Evolutionary conservation across 2,797 vertebrate genomes (phyloP).

Genomic region (Nannoperca obscura): DNA sequence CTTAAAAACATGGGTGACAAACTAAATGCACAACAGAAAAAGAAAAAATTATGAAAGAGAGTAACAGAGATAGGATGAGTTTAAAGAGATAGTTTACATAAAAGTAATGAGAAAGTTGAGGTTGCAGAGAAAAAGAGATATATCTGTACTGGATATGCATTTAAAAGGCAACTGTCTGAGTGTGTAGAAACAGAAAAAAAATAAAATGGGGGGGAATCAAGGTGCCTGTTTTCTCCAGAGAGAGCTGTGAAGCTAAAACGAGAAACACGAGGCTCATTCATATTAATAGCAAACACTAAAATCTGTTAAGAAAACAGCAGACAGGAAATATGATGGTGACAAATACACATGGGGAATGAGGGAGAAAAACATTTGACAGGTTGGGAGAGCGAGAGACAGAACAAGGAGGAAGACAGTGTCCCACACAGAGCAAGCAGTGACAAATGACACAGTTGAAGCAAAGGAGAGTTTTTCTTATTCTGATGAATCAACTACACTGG

Average conservation of each 20-base stretch:
- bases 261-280: constrained; percentile 50
- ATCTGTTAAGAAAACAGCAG: constrained; percentile 20
- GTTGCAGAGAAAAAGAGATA: constrained; percentile 6
- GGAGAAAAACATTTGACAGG: constrained; percentile 36
- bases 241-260: constrained; percentile 13
- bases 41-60: not conserved
- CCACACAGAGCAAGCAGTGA: not conserved
- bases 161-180: not conserved
- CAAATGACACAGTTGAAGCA: constrained; percentile 10
- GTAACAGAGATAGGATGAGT: not conserved
- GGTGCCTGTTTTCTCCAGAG: constrained; percentile 47
- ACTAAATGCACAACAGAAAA: not conserved
- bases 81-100: not conserved
- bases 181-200: not conserved
- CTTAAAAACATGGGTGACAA: not conserved
- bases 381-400: constrained; percentile 30
- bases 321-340: constrained; percentile 34
- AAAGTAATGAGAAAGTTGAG: not conserved
- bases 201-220: constrained; percentile 21
- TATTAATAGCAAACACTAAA: constrained; percentile 54
- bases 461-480: not conserved
- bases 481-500: constrained; percentile 25
- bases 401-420: constrained; percentile 33
- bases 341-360: constrained; percentile 29
- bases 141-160: constrained; percentile 1